Conservation (phyloP, 2,797 vertebrate genomes). For the Falco cherrug region DNA sequence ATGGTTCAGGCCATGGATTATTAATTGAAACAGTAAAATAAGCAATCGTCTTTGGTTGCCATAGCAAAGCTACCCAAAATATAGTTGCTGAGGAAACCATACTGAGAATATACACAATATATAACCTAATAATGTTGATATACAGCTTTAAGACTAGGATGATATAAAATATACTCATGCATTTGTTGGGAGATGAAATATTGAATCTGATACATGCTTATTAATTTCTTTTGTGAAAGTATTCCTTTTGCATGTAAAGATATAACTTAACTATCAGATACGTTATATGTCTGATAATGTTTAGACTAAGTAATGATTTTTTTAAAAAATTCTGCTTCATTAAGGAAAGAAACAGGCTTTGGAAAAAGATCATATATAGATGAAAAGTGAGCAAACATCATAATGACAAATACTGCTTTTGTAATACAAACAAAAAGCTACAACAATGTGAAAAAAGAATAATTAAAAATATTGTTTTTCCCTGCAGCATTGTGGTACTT, state of each 20-base stretch:
- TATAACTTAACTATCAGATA: background rate
- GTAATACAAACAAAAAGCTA: background rate
- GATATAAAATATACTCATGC: background rate
- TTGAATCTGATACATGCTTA: background rate
- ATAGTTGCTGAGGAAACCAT: constrained; percentile 67
- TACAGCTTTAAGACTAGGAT: background rate
- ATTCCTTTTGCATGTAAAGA: background rate
- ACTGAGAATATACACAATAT: constrained; percentile 40
- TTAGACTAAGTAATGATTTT: background rate
- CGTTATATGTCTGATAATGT: background rate
- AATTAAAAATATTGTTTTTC: background rate
- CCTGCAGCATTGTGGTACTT: background rate
- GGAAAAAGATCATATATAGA: background rate
- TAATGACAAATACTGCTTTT: background rate
- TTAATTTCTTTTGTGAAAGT: background rate
- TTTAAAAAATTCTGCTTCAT: background rate
- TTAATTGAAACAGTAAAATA: constrained; percentile 67
- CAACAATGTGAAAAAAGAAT: background rate
- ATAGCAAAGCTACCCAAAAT: constrained; percentile 59
- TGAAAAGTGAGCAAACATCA: background rate
- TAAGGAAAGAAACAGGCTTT: background rate
- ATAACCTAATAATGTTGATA: constrained; percentile 56
- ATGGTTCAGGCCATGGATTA: constrained; percentile 36
- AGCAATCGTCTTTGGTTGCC: constrained; percentile 64
- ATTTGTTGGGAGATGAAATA: background rate